Evolutionary conservation across 2,888 invertebrate species (phyloP), one percentile per base, ranked within the genome.

Genomic region (Lydus trimaculatus): DNA sequence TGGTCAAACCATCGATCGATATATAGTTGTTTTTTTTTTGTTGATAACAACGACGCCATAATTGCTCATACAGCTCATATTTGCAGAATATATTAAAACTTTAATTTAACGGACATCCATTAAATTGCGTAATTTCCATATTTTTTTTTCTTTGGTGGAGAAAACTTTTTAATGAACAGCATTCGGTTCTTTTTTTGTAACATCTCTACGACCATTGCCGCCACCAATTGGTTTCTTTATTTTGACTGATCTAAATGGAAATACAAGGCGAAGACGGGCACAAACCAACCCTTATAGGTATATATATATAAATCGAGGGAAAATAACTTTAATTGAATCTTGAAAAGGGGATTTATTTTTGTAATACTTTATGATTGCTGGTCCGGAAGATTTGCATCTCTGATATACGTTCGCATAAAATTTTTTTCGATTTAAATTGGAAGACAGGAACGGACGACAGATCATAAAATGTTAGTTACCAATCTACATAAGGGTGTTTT

Each of bases 331-430:
- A 82, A 82, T 83, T 82, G 81, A 80, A 81, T 80, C 80, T 79
- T 79, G 78, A 78, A 74, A 11, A 76, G 75, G 79, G 79, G 82
- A 82, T 82, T 82, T 81, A 80, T 81, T 78, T 80, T 81, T 79
- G 74, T 83, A 83, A 83, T 83, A 83, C 83, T 83, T 82, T 81
- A 80, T 82, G 83, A 83, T 82, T 82, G 83, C 83, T 83, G 82
- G 82, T 72, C 74, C 73, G 82, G 80, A 81, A 82, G 82, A 83
- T 83, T 83, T 82, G 77, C 82, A 83, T 83, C 60, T 66, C 48
- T 48, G 48, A 48, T 48, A 20, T 48, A 20, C 20, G 48, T 20
- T 0, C 48, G 20, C 20, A 20, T 17, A 43, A n/a, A n/a, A 20
- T 20, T 3, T 48, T 2, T 20, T 11, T 48, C n/a, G 20, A 48